Evolutionary conservation across 2,113 vertebrate genomes (phyloP).

Genomic region (Sinocyclocheilus grahami): DNA sequence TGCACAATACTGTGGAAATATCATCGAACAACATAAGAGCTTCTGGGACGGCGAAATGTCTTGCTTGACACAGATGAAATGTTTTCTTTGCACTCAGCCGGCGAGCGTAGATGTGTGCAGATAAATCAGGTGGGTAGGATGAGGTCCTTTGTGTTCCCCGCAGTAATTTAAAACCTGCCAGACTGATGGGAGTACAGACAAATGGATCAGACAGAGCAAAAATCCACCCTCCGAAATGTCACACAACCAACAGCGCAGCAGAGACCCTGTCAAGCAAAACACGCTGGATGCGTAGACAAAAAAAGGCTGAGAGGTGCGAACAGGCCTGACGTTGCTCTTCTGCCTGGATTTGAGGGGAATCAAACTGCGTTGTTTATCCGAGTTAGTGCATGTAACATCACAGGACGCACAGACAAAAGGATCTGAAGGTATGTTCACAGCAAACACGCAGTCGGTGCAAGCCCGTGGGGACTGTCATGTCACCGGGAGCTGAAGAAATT

Average conservation of each 20-base stretch:
- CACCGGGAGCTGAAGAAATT: slow-evolving; percentile 16
- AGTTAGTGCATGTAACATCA: slow-evolving; percentile 45
- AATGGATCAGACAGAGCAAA: slow-evolving; percentile 41
- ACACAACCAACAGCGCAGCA: slow-evolving; percentile 39
- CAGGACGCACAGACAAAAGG: slow-evolving; percentile 9
- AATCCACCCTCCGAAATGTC: slow-evolving; percentile 44
- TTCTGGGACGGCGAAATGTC: slow-evolving; percentile 28
- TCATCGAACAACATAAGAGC: slow-evolving; percentile 22
- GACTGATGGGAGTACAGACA: slow-evolving; percentile 39
- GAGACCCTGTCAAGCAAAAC: slow-evolving; percentile 43
- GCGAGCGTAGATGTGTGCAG: slow-evolving; percentile 24
- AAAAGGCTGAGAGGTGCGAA: slow-evolving; percentile 30
- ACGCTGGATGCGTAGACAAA: slow-evolving; percentile 16
- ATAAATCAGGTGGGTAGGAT: slow-evolving; percentile 42
- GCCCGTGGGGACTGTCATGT: slow-evolving; percentile 2
- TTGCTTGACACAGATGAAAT: slow-evolving; percentile 41
- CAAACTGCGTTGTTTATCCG: slow-evolving; percentile 30
- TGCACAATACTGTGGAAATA: slow-evolving; percentile 23
- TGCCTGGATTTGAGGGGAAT: slow-evolving; percentile 25
- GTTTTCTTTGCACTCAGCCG: slow-evolving; percentile 36
- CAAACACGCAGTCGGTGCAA: not conserved
- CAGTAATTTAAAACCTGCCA: slow-evolving; percentile 46
- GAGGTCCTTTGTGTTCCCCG: slow-evolving; percentile 39
- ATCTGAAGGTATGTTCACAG: not conserved
- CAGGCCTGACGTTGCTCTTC: slow-evolving; percentile 41